phyloP scores from a whole-genome alignment of 2,888 invertebrate species.

The Dolomedes plantarius region DNA sequence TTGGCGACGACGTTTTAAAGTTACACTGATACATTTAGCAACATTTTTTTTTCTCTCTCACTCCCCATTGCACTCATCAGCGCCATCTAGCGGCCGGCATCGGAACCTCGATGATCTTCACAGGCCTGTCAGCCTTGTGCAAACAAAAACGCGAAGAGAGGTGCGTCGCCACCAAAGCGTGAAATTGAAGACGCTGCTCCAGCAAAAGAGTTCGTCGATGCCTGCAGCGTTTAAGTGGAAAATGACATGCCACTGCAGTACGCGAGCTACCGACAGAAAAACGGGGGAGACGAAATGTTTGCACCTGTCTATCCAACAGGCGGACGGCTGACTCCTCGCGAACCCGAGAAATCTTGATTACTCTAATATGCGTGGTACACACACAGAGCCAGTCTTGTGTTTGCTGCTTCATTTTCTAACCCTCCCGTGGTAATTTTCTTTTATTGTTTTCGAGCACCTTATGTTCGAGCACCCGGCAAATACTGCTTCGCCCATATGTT shows the following conservation, averaged over 20 bases:
- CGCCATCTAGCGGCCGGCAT: not conserved
- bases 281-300: slow-evolving; percentile 37
- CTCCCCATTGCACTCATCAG: not conserved
- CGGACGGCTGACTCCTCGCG: slow-evolving; percentile 38
- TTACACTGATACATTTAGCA: too few species aligned
- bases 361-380: slow-evolving; percentile 54
- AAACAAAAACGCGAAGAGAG: slow-evolving; percentile 7
- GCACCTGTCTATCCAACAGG: slow-evolving; percentile 61
- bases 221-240: slow-evolving; percentile 53
- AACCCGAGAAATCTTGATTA: slow-evolving; percentile 52
- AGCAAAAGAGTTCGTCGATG: slow-evolving; percentile 14
- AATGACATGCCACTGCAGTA: slow-evolving; percentile 56
- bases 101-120: not conserved
- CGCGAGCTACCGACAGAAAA: slow-evolving; percentile 15
- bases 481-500: not conserved
- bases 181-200: slow-evolving; percentile 60
- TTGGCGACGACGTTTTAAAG: too few species aligned
- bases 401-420: not conserved
- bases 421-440: not conserved
- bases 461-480: slow-evolving; percentile 43
- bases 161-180: slow-evolving; percentile 61
- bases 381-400: too few species aligned
- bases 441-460: slow-evolving; percentile 5
- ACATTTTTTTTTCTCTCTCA: too few species aligned
- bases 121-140: not conserved